Evolutionary conservation across 2,888 invertebrate species (phyloP).

Genomic region (Papilio protenor): DNA sequence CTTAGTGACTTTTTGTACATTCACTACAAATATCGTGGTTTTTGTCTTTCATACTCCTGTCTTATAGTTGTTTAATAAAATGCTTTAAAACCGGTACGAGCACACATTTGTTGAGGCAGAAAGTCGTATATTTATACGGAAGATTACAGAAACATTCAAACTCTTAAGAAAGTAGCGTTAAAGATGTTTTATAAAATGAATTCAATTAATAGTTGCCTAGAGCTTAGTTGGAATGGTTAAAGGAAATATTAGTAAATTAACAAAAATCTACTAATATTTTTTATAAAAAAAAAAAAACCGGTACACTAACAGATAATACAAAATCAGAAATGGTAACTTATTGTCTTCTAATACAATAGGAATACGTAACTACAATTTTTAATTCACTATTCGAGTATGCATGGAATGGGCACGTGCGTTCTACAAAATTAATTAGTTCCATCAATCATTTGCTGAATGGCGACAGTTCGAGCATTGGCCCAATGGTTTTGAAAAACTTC

Average conservation of each 20-base stretch:
- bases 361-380: constrained; percentile 58
- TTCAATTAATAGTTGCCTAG: constrained; percentile 14
- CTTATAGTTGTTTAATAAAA: neutral
- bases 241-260: no score
- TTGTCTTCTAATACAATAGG: constrained; percentile 64
- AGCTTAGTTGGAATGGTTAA: no score
- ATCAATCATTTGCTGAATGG: constrained; percentile 79
- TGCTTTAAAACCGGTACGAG: neutral
- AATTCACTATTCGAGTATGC: constrained; percentile 73
- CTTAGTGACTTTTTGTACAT: constrained; percentile 20
- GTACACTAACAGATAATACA: constrained; percentile 32
- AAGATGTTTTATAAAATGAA: neutral
- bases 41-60: neutral
- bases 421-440: constrained; percentile 83
- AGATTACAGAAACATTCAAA: neutral
- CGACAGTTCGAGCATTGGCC: constrained; percentile 70
- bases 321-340: constrained; percentile 58
- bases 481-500: constrained; percentile 72
- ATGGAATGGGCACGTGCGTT: constrained; percentile 62
- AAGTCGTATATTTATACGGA: neutral
- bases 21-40: neutral
- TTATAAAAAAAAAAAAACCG: no score
- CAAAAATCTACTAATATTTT: no score
- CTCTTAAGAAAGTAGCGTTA: neutral
- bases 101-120: neutral